Base-by-base conservation (phyloP, 2,113 vertebrate genomes). In the Panurus biarmicus region DNA sequence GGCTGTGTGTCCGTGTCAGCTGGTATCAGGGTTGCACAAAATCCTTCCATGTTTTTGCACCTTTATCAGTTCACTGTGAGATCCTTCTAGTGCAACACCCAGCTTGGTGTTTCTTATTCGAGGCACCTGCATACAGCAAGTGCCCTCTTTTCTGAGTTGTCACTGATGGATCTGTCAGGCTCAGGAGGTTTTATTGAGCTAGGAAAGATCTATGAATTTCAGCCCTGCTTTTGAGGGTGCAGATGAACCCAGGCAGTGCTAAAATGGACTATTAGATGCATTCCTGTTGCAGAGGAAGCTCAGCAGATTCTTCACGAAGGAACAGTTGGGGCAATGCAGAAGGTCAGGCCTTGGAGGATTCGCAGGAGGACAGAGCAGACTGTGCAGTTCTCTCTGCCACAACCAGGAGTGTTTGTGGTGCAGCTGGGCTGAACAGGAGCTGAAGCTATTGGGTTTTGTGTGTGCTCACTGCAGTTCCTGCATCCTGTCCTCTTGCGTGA, bases 151-250 rank as follows among this genome's bases (percentile, higher is more conserved):
- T 36, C 69, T 95, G 75, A 54, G 44, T 72, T 84, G 82, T 48
- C 70, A 60, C 95, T 93, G 95, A 95, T 94, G 90, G 89, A 93
- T 95, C 89, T 92, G 83, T 95, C 96, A 97, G 92, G 71, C 57
- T 86, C 36, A 26, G 38, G 95, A 85, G 26, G 84, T 92, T 97
- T 96, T 94, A 96, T 96, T 95, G 95, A 97, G 92, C 93, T 31
- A 62, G 54, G 47, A 61, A 95, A 96, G 97, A 97, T 96, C 54
- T 96, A 75, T 97, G 96, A 80, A 85, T 93, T 80, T 85, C 79
- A 94, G 64, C 60, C 91, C 95, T 92, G 93, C 69, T 87, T 96
- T 88, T 85, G 96, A 89, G 72, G 96, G 86, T 86, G 75, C 81
- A 54, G 1, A n/a, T 28, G 69, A 84, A 80, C 45, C 75, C 92